phyloP scores from a whole-genome alignment of 2,113 vertebrate genomes.

The Hylia prasina region DNA sequence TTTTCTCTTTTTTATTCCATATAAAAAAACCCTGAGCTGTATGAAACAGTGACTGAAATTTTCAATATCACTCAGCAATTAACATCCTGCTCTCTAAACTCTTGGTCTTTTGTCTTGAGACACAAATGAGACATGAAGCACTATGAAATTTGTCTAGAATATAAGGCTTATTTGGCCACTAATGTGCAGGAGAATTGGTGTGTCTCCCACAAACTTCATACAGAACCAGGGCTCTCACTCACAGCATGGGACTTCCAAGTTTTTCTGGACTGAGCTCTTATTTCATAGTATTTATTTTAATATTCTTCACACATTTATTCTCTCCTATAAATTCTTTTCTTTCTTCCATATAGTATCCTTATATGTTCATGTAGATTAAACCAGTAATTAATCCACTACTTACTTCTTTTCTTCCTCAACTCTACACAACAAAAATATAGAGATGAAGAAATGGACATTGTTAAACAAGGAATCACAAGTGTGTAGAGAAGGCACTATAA shows the following conservation, averaged over 20 bases:
- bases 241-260: not conserved
- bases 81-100: not conserved
- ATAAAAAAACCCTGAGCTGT: not conserved
- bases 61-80: not conserved
- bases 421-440: not conserved
- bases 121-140: not conserved
- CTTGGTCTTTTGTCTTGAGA: not conserved
- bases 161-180: not conserved
- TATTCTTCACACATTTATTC: not conserved
- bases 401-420: not conserved
- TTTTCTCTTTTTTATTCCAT: not conserved
- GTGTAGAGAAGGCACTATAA: not conserved
- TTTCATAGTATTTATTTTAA: not conserved
- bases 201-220: not conserved
- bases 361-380: not conserved
- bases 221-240: not conserved
- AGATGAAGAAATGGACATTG: not conserved
- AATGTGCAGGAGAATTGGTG: not conserved
- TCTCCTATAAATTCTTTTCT: not conserved
- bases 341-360: not conserved
- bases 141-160: not conserved
- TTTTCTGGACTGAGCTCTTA: not conserved
- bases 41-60: not conserved
- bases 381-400: not conserved
- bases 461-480: not conserved